phyloP scores from a whole-genome alignment of 2,797 vertebrate genomes.

The Varecia variegata region DNA sequence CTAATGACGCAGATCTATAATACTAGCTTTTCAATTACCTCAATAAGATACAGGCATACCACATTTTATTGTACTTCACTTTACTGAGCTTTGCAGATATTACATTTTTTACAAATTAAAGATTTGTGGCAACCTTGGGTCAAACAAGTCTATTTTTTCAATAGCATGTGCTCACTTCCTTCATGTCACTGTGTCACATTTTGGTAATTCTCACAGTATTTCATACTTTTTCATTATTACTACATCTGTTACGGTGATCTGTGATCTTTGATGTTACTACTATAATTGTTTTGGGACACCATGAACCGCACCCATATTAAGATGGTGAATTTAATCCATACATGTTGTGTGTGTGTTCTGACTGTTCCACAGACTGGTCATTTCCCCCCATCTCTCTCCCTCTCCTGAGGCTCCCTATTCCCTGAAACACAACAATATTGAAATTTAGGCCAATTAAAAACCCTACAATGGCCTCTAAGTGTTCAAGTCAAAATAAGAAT shows the following conservation, averaged over 20 bases:
- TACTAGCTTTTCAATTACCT: background rate
- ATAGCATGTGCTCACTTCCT: background rate
- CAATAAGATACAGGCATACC: background rate
- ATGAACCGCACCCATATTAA: background rate
- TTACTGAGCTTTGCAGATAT: background rate
- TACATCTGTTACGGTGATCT: background rate
- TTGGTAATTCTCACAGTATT: background rate
- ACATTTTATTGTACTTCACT: background rate
- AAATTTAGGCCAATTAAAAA: background rate
- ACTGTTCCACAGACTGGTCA: background rate
- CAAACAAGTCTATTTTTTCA: background rate
- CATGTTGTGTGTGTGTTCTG: background rate
- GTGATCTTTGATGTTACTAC: background rate
- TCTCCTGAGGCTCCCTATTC: background rate
- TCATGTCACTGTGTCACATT: background rate
- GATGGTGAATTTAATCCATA: background rate
- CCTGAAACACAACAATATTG: background rate
- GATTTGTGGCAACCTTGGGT: background rate
- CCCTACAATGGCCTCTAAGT: background rate
- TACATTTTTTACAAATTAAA: background rate
- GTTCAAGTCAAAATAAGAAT: background rate
- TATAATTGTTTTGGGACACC: background rate
- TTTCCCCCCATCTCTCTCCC: background rate
- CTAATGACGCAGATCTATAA: background rate
- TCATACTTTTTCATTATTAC: background rate